A percentile compares a stretch with the other conserved stretches of the same genome.
Conservation (phyloP, 1,140 invertebrate genomes). For the Spodoptera litura region DNA sequence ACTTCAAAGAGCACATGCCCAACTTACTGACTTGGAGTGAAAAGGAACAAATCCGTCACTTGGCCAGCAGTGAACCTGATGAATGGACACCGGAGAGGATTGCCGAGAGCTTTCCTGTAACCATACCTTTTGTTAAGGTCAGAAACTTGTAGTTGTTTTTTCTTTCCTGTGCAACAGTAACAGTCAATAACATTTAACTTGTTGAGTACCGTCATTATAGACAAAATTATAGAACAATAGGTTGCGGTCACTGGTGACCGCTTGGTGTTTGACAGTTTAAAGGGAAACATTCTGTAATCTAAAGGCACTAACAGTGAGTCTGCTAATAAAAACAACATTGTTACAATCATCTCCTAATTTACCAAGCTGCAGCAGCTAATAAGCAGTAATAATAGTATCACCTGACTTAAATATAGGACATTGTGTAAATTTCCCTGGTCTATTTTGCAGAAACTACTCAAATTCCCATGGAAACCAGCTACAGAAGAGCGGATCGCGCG, state of each 20-base stretch:
- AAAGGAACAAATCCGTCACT: slow-evolving; percentile 92
- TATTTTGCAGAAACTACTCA: slow-evolving; percentile 87
- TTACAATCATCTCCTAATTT: no score
- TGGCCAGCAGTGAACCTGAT: slow-evolving; percentile 89
- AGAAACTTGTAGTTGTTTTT: neutral
- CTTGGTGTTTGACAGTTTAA: no score
- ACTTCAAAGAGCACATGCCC: slow-evolving; percentile 89
- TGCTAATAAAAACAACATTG: no score
- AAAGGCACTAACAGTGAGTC: no score
- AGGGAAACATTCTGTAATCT: no score
- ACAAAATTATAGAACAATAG: no score
- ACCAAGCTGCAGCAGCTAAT: no score
- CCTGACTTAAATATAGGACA: no score
- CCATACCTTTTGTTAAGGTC: slow-evolving; percentile 87
- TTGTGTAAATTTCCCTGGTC: no score
- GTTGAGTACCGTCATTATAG: no score
- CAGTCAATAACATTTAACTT: neutral
- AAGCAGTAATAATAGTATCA: no score
- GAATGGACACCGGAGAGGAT: slow-evolving; percentile 91
- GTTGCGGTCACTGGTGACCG: no score
- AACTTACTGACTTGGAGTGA: slow-evolving; percentile 94
- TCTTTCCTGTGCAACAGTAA: neutral
- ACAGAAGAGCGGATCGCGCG: slow-evolving; percentile 85
- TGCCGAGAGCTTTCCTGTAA: slow-evolving; percentile 92
- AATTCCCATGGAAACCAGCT: slow-evolving; percentile 88